phyloP scores from a whole-genome alignment of 2,888 invertebrate genomes.

The Conchocele bisecta region DNA sequence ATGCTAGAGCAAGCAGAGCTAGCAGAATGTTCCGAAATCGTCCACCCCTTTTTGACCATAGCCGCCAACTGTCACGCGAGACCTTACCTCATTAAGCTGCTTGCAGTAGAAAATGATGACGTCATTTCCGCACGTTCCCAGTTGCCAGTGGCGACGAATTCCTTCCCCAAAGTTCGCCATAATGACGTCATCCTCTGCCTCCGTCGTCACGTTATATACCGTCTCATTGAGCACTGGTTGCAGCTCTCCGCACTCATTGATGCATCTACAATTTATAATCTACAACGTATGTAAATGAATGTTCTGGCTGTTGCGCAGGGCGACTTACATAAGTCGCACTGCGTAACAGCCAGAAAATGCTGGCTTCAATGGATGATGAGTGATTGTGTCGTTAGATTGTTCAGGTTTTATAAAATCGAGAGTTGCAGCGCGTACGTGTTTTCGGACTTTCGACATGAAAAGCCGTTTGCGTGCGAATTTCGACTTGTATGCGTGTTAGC shows the following conservation, averaged over 20 bases:
- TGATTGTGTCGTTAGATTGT: too few species aligned
- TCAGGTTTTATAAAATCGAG: too few species aligned
- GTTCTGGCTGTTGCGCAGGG: too few species aligned
- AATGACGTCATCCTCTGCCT: conserved; percentile 34
- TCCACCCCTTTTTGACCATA: neutral
- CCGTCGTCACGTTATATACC: conserved; percentile 19
- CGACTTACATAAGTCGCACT: too few species aligned
- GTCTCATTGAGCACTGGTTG: conserved; percentile 51
- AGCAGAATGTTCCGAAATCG: neutral
- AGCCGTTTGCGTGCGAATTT: too few species aligned
- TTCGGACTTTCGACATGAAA: too few species aligned
- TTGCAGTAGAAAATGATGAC: conserved; percentile 62
- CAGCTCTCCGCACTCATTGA: conserved; percentile 62
- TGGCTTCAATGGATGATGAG: too few species aligned
- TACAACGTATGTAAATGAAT: too few species aligned
- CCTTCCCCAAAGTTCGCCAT: conserved; percentile 53
- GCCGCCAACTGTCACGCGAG: neutral
- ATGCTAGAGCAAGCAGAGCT: neutral
- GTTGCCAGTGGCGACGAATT: conserved; percentile 41
- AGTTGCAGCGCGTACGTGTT: too few species aligned
- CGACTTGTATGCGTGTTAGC: too few species aligned
- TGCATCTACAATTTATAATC: conserved; percentile 48
- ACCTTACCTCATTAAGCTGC: conserved; percentile 57
- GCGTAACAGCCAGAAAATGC: too few species aligned
- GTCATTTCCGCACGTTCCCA: conserved; percentile 66